Base-by-base conservation (phyloP, 1,140 invertebrate genomes). In the Subanguina moxae region DNA sequence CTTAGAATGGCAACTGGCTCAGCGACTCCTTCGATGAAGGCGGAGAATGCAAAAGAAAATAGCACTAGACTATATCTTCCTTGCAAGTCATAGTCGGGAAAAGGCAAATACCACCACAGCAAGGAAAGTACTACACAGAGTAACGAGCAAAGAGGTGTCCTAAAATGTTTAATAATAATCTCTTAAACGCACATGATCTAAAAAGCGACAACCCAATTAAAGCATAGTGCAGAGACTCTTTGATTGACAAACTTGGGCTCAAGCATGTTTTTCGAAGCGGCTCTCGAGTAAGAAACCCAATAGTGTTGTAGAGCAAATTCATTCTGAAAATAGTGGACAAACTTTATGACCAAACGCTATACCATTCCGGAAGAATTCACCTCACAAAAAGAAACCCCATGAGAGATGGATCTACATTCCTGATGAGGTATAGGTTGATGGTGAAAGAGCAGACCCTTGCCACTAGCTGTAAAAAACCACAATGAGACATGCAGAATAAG, bases 301-400 rank as follows among this genome's bases (percentile, higher is more conserved):
- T 70, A 21, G 74, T 76, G 23, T 46, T 68, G 62, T 76, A 76
- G 19, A 76, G 52, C 15, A 75, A 46, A 43, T 23, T 73, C 64
- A 75, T 57, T 28, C 74, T 74, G 17, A 32, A 73, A 30, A 17
- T 67, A 67, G 64, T 66, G 64, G 30, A 38, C n/a, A n/a, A n/a
- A n/a, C 11, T 38, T 38, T 38, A 5, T 38, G 3, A 38, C 32
- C 32, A 38, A 38, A n/a, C n/a, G n/a, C n/a, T n/a, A n/a, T n/a
- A n/a, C n/a, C n/a, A n/a, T n/a, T n/a, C n/a, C 32, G 21, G 23
- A 25, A 58, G 52, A 70, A 73, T 52, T 19, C 27, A 74, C 72
- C 75, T 57, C 25, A 76, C 74, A 69, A 74, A 75, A 46, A 76
- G 56, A 62, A 76, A 65, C n/a, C 74, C 74, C 25, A 78, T 25